Base-by-base conservation (phyloP, 2,113 vertebrate genomes). In the Cyanoliseus patagonus region DNA sequence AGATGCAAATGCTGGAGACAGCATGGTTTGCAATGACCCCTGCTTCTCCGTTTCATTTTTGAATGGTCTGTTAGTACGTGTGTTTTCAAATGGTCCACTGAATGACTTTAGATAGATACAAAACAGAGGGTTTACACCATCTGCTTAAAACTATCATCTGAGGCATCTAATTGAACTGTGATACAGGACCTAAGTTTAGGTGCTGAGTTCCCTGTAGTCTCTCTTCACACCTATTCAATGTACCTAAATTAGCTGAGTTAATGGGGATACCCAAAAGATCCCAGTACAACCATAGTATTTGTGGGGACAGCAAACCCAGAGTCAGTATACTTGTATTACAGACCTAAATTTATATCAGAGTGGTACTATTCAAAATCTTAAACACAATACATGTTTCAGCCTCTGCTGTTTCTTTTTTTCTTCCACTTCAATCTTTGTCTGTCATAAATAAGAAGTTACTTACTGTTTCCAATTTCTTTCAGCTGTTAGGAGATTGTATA, bases 371-470 rank as follows among this genome's bases (percentile, higher is more conserved):
- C 63, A 94, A 85, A 92, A 83, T 86, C 4, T 53, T 91, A 37
- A 79, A 51, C 27, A 61, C 52, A 76, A 61, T 37, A 33, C 31
- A 17, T 83, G 10, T 17, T 93, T 72, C 67, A 74, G 14, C 13
- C 17, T 59, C 27, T 53, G 24, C 47, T 41, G 9, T 79, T 77
- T 91, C 46, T 84, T 80, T 46, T 46, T 91, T 93, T 86, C 51
- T 75, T 30, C n/a, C 72, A 51, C 70, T 81, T 86, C 53, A 88
- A 86, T 84, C n/a, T 95, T 93, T 97, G 42, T 86, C 28, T 51
- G 62, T 67, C 67, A n/a, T 95, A 86, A 96, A 66, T 94, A 73
- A 94, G 97, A 97, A 72, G 81, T 97, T 97, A 64, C 61, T 64
- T 75, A 64, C 68, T 73, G 63, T 92, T 90, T 95, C 90, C 35